Evolutionary conservation across 2,113 vertebrate species (phyloP).

Genomic region (Carollia perspicillata): DNA sequence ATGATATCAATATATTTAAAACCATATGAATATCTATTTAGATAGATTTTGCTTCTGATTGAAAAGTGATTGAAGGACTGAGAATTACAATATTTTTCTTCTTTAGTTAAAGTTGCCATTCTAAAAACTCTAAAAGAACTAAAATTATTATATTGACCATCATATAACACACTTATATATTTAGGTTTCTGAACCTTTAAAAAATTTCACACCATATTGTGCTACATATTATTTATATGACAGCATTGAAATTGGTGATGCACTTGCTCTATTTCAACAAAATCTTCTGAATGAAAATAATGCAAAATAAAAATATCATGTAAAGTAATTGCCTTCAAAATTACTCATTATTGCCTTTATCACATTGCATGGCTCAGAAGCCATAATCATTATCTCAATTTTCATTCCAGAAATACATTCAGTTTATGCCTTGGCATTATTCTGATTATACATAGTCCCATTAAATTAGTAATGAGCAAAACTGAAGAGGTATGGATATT

Average conservation of each 20-base stretch:
- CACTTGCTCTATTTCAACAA: slow-evolving; percentile 26
- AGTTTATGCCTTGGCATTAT: slow-evolving; percentile 40
- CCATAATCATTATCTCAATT: slow-evolving; percentile 34
- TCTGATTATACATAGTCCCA: slow-evolving; percentile 29
- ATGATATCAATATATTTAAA: background rate
- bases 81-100: background rate
- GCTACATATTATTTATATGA: slow-evolving; percentile 33
- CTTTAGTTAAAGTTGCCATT: background rate
- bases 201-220: background rate
- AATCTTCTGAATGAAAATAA: slow-evolving; percentile 40
- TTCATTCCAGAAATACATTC: slow-evolving; percentile 56
- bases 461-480: slow-evolving; percentile 49
- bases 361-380: slow-evolving; percentile 16
- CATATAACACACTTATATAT: background rate
- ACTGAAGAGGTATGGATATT: background rate
- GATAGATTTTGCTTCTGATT: background rate
- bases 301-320: slow-evolving; percentile 39
- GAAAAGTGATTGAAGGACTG: background rate
- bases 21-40: background rate
- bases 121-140: background rate
- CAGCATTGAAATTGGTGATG: background rate
- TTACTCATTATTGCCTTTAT: slow-evolving; percentile 41
- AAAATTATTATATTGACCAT: background rate
- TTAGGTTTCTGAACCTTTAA: background rate
- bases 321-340: slow-evolving; percentile 51